phyloP scores from a whole-genome alignment of 2,888 invertebrate species.

The Spicauda simplicius region DNA sequence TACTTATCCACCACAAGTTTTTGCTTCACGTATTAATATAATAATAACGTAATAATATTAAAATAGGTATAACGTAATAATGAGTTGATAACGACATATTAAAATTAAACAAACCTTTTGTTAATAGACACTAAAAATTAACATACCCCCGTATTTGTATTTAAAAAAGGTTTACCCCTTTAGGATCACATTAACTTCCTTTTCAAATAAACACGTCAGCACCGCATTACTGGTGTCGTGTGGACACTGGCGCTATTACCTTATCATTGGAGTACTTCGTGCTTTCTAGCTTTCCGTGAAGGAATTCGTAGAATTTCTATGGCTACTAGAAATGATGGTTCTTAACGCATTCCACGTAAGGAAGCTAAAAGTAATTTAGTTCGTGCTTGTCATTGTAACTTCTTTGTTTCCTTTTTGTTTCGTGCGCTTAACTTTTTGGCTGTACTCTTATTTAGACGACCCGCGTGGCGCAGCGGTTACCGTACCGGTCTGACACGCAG shows the following conservation, averaged over 20 bases:
- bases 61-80: too few relatives aligned
- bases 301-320: slow-evolving; percentile 56
- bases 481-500: too few relatives aligned
- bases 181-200: slow-evolving; percentile 37
- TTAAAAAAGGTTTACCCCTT: slow-evolving; percentile 12
- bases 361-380: slow-evolving; percentile 38
- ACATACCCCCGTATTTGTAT: background rate
- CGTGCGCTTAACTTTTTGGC: too few relatives aligned
- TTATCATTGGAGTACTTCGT: slow-evolving; percentile 56
- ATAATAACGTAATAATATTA: too few relatives aligned
- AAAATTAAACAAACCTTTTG: too few relatives aligned
- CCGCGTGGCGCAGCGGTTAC: too few relatives aligned
- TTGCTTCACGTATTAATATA: too few relatives aligned
- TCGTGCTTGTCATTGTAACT: slow-evolving; percentile 37
- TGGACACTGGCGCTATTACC: slow-evolving; percentile 52
- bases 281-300: slow-evolving; percentile 57
- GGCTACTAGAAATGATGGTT: slow-evolving; percentile 53
- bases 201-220: slow-evolving; percentile 40
- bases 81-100: too few relatives aligned
- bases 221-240: slow-evolving; percentile 33
- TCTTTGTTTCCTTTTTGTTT: background rate
- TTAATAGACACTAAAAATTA: too few relatives aligned
- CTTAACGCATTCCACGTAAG: slow-evolving; percentile 44
- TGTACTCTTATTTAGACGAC: too few relatives aligned
- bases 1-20: too few relatives aligned